Evolutionary conservation across 2,797 vertebrate genomes (phyloP).

Genomic region (Chelmon rostratus): DNA sequence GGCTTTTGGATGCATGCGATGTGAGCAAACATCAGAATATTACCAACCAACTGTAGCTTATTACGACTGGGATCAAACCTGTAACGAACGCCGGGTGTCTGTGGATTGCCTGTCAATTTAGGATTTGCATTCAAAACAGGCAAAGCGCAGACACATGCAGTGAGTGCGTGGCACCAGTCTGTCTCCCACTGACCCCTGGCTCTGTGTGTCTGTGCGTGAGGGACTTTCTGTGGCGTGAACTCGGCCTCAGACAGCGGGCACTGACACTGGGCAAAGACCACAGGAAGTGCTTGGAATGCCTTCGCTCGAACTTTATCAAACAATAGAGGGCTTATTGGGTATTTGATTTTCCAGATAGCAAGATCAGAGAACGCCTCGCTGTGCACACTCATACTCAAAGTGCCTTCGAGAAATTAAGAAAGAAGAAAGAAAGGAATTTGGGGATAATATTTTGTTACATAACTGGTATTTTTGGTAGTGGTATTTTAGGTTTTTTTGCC

Average conservation of each 20-base stretch:
- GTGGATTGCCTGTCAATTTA: conserved; percentile 5
- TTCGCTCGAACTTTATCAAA: conserved; percentile 63
- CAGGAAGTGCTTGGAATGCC: conserved; percentile 71
- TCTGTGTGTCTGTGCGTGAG: conserved; percentile 18
- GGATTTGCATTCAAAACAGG: conserved; percentile 23
- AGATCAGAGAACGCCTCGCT: conserved; percentile 56
- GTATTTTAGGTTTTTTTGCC: conserved; percentile 28
- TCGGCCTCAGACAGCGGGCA: conserved; percentile 45
- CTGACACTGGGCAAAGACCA: conserved; percentile 45
- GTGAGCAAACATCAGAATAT: conserved; percentile 46
- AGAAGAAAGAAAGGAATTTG: conserved; percentile 52
- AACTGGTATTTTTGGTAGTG: conserved; percentile 34
- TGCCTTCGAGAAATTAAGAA: conserved; percentile 41
- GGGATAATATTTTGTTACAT: conserved; percentile 51
- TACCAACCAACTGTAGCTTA: conserved; percentile 15
- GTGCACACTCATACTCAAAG: conserved; percentile 45
- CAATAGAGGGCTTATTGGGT: conserved; percentile 69
- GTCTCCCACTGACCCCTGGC: conserved; percentile 48
- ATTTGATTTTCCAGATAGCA: conserved; percentile 68
- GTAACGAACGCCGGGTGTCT: conserved; percentile 4
- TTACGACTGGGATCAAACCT: conserved; percentile 35
- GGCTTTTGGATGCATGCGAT: conserved; percentile 39
- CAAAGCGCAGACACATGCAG: conserved; percentile 30
- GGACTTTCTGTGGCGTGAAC: conserved; percentile 41
- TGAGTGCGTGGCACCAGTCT: conserved; percentile 29